Conservation (phyloP, 2,113 vertebrate species). For the Phyllopteryx taeniolatus region DNA sequence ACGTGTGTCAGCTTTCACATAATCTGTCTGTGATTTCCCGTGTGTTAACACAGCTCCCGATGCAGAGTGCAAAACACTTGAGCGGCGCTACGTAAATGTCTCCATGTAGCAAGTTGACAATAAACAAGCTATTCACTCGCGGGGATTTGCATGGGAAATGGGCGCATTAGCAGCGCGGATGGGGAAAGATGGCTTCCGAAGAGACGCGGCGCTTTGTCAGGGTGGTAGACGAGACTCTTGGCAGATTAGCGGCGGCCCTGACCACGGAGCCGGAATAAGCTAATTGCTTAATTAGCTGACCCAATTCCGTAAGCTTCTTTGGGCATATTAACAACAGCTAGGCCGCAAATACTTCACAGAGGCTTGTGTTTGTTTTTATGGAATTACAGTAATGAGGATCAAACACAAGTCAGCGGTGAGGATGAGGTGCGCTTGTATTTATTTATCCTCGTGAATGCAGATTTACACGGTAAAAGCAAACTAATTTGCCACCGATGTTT, state of each 20-base stretch:
- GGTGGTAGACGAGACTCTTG: slow-evolving; percentile 49
- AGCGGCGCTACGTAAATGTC: slow-evolving; percentile 71
- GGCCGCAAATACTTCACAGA: slow-evolving; percentile 69
- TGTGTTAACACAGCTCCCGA: slow-evolving; percentile 73
- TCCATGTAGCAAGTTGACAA: slow-evolving; percentile 69
- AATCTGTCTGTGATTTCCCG: slow-evolving; percentile 74
- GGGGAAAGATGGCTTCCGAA: slow-evolving; percentile 58
- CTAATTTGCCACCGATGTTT: slow-evolving; percentile 27
- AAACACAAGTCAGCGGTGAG: slow-evolving; percentile 61
- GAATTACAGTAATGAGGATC: slow-evolving; percentile 73
- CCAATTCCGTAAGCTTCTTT: slow-evolving; percentile 79
- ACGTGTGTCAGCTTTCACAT: slow-evolving; percentile 64
- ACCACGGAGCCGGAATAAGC: slow-evolving; percentile 74
- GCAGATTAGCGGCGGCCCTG: slow-evolving; percentile 72
- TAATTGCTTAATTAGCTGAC: slow-evolving; percentile 83
- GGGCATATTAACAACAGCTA: slow-evolving; percentile 74
- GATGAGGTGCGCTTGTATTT: slow-evolving; percentile 18
- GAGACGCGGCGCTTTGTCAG: slow-evolving; percentile 66
- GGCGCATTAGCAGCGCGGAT: slow-evolving; percentile 65
- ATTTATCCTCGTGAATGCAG: slow-evolving; percentile 21
- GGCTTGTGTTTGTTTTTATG: slow-evolving; percentile 66
- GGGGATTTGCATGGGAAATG: slow-evolving; percentile 76
- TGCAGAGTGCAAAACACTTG: slow-evolving; percentile 65
- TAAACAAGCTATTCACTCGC: slow-evolving; percentile 74
- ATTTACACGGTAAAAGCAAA: slow-evolving; percentile 21